Conservation (phyloP, 64 coral and sea anemone species). For the Dendronephthya gigantea region DNA sequence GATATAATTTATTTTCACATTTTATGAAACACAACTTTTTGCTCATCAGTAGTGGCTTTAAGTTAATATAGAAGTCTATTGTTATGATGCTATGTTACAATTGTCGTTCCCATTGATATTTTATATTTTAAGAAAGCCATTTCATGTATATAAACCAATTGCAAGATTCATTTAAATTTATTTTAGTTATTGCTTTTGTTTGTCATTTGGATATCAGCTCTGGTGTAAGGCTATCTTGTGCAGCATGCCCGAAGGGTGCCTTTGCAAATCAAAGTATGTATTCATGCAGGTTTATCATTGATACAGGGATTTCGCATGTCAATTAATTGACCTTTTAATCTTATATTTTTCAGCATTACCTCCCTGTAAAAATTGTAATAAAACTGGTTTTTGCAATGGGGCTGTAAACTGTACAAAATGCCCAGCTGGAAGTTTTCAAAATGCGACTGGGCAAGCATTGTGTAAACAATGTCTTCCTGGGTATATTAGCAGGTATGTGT, state of each 20-base stretch:
- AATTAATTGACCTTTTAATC: background rate
- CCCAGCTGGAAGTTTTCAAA: too few relatives aligned
- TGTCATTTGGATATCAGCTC: background rate
- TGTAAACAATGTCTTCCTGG: constrained; percentile 32
- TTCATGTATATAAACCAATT: background rate
- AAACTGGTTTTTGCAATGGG: constrained; percentile 15
- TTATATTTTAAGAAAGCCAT: background rate
- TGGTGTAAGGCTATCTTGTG: background rate
- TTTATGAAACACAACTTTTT: too few relatives aligned
- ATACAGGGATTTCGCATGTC: background rate
- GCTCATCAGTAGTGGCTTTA: too few relatives aligned
- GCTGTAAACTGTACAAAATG: background rate
- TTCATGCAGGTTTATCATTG: background rate
- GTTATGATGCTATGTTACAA: too few relatives aligned
- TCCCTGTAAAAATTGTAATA: constrained; percentile 22
- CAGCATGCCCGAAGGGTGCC: background rate
- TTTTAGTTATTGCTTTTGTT: constrained; percentile 10
- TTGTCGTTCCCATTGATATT: too few relatives aligned
- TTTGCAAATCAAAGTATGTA: constrained; percentile 14
- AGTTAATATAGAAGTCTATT: too few relatives aligned
- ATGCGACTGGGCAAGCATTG: too few relatives aligned
- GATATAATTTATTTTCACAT: too few relatives aligned
- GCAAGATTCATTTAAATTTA: background rate
- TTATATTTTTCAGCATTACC: constrained; percentile 15
- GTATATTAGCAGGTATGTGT: background rate